Evolutionary conservation across 2,888 invertebrate species (phyloP), one percentile per base, ranked within the genome.

Genomic region (Ethmia dodecea): DNA sequence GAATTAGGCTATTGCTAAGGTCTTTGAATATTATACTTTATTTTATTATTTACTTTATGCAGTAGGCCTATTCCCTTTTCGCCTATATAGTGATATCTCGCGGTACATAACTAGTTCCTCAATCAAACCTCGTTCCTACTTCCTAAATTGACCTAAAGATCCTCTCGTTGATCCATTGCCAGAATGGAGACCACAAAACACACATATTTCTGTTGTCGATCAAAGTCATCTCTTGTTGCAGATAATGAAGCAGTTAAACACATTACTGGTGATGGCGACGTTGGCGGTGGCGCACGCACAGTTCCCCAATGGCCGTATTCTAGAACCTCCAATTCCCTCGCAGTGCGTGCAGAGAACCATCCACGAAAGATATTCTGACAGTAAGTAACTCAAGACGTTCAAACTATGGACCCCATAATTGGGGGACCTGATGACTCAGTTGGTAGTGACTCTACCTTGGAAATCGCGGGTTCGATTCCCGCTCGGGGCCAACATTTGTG

Each of bases 281-380:
- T 62, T 65, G 28, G 61, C 52, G 28, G 60, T 52, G 24, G 76
- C 76, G 46, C 64, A 60, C 38, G 93, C 91, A 34, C 94, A 94
- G 72, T 93, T 93, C 72, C 90, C 91, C 34, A 91, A 92, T 60
- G 93, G 94, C 16, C 89, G 94, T 48, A 90, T 93, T 60, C 74
- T 95, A 55, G 94, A 94, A 68, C 90, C 93, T 8, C 95, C 95
- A 3, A 89, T 92, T 40, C 93, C 94, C 10, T 84, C 89, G 13
- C 86, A 91, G 28, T 94, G 94, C 59, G 91, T 93, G 10, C 91
- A 93, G 70, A 89, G 94, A 48, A 81, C 84, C 42, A 89, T 92
- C 41, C 92, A 93, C 56, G 92, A 92, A 65, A 88, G 90, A 71
- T 90, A 89, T 50, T 88, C 89, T 44, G 92, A 92, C 76, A 91